phyloP scores from a whole-genome alignment of 1,140 invertebrate species.

The Drosophila oshimai region DNA sequence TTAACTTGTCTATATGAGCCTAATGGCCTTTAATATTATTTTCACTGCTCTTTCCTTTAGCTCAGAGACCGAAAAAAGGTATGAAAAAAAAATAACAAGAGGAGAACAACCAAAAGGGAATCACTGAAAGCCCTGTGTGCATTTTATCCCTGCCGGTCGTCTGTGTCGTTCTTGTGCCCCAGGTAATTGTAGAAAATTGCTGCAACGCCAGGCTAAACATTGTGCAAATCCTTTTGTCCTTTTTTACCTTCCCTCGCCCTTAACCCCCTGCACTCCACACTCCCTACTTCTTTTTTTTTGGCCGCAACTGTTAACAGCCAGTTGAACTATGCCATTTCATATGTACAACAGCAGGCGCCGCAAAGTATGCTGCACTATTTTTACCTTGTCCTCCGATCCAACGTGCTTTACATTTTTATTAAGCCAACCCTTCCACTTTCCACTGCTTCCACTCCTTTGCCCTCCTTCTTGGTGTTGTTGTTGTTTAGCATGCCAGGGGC shows the following conservation, averaged over 20 bases:
- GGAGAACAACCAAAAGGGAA: conserved; percentile 53
- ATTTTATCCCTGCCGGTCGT: conserved; percentile 62
- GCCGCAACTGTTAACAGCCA: conserved; percentile 79
- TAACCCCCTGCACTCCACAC: no score
- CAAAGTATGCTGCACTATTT: conserved; percentile 75
- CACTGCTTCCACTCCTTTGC: not conserved
- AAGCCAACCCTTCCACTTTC: conserved; percentile 63
- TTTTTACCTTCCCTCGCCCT: conserved; percentile 9
- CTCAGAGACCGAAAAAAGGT: conserved; percentile 30
- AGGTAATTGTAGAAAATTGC: conserved; percentile 81
- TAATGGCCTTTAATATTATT: conserved; percentile 82
- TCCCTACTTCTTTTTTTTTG: conserved; percentile 47
- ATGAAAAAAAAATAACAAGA: not conserved
- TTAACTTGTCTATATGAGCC: conserved; percentile 82
- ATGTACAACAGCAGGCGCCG: conserved; percentile 59
- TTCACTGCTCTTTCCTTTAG: conserved; percentile 67
- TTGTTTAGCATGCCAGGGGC: conserved; percentile 77
- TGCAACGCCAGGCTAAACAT: conserved; percentile 78
- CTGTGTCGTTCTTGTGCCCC: conserved; percentile 63
- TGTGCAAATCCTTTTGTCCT: conserved; percentile 77
- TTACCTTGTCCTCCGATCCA: conserved; percentile 49
- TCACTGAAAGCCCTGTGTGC: conserved; percentile 74
- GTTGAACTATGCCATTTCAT: conserved; percentile 81
- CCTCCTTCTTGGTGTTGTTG: conserved; percentile 38
- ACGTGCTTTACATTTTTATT: conserved; percentile 81